Base-by-base conservation (phyloP, 2,888 invertebrate genomes). In the Pycnomerus fuliginosus region DNA sequence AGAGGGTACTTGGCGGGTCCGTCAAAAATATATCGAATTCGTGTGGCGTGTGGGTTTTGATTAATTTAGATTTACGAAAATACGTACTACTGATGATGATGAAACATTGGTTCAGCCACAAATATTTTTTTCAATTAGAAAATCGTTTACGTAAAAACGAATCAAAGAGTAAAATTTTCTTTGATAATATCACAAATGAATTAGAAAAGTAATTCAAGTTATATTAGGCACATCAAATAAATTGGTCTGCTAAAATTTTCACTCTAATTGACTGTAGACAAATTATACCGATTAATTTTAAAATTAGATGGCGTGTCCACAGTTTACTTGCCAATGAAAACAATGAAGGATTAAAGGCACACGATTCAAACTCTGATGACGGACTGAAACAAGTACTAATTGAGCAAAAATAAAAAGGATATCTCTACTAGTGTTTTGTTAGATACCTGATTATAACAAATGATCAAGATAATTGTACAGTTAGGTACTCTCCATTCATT, bases 241-340 rank as follows among this genome's bases (percentile, higher is more conserved):
- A 46, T 46, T 37, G 12, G 29, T 36, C 33, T 33, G 44, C 44
- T 37, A 46, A 44, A 41, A 44, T 48, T 29, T 16, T 28, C 16
- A 17, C 41, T 51, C 39, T 50, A 51, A 53, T 51, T 53, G 53
- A 48, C 50, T 48, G 20, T 34, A 40, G 46, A 53, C 50, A 53
- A 52, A 52, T 53, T 52, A 33, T 33, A 35, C 13, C 44, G 45
- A 52, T 52, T 48, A 47, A 53, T 51, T 52, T 52, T 53, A 53
- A 51, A 53, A 53, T 53, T 52, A 53, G 44, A 45, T 25, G 10
- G 8, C 38, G 25, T 31, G 30, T 28, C 14, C 14, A 15, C 16
- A 11, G 32, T n/a, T 15, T 27, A 10, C 30, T 25, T 48, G 48
- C 48, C 48, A 48, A 48, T 48, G 22, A 16, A 48, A 48, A 48